Percentiles rank a stretch among this genome's conserved stretches.
Evolutionary conservation across 2,888 invertebrate genomes (phyloP).

Genomic region (Metacarcinus magister): DNA sequence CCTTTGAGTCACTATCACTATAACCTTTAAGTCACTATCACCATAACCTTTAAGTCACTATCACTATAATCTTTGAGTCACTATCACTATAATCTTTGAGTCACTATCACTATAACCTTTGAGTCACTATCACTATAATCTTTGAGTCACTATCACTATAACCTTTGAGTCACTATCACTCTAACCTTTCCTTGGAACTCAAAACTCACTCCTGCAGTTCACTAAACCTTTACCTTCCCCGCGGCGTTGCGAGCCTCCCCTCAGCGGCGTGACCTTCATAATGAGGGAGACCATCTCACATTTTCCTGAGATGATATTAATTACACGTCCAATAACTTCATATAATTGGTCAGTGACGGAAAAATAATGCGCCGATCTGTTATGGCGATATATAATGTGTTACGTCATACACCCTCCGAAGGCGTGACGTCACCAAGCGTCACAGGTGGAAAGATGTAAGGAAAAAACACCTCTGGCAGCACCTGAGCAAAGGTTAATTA

Average conservation of each 20-base stretch:
- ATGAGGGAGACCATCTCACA: neutral
- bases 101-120: no score
- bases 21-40: no score
- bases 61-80: no score
- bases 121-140: no score
- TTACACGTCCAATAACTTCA: constrained; percentile 45
- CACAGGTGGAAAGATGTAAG: neutral
- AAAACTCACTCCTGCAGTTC: neutral
- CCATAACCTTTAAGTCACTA: no score
- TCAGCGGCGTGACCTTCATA: neutral
- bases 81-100: no score
- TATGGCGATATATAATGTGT: neutral
- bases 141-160: no score
- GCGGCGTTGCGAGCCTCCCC: neutral
- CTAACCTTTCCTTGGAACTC: neutral
- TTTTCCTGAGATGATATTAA: neutral
- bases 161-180: neutral
- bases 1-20: no score
- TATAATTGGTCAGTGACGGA: constrained; percentile 8
- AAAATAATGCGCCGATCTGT: constrained; percentile 23
- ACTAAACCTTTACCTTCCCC: neutral
- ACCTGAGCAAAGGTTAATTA: constrained; percentile 45
- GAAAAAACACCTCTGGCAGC: neutral
- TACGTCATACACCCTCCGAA: neutral
- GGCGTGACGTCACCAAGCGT: neutral